A percentile compares a stretch with the other conserved stretches of the same genome.
Conservation (phyloP, 30 jellyfish, hydroid and myxozoan species). For the Rhopilema esculentum region DNA sequence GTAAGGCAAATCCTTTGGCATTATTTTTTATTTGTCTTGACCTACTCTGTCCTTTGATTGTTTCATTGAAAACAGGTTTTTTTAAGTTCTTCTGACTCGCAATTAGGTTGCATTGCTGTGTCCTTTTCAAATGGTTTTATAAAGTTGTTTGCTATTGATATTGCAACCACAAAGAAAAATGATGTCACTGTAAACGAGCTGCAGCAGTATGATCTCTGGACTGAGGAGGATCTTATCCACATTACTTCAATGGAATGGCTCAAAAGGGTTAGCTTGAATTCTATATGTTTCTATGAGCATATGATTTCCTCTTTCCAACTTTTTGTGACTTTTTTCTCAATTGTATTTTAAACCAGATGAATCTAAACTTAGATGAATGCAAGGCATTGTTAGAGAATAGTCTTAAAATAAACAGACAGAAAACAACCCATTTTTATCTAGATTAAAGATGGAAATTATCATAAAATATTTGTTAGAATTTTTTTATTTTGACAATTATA, state of each 20-base stretch:
- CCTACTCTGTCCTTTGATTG: too few species aligned
- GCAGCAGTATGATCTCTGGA: slow-evolving; percentile 59
- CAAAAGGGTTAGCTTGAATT: slow-evolving; percentile 5
- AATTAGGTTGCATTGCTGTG: slow-evolving; percentile 52
- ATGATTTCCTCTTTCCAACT: background rate
- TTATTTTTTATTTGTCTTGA: too few species aligned
- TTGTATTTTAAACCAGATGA: background rate
- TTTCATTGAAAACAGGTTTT: too few species aligned
- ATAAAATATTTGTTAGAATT: too few species aligned
- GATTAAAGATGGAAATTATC: too few species aligned
- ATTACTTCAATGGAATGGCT: slow-evolving; percentile 48
- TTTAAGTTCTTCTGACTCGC: background rate
- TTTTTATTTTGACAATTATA: too few species aligned
- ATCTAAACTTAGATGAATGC: background rate
- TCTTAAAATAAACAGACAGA: too few species aligned
- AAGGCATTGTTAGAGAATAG: too few species aligned
- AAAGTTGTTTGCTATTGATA: slow-evolving; percentile 13
- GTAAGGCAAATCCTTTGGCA: too few species aligned
- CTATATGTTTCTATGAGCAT: background rate
- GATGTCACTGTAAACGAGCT: slow-evolving; percentile 10
- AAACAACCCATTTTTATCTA: too few species aligned
- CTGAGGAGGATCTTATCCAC: slow-evolving; percentile 48
- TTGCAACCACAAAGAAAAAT: background rate
- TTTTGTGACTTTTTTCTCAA: background rate
- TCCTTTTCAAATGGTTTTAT: slow-evolving; percentile 51